Evolutionary conservation across 35 echinoderm and acorn worm genomes (phyloP).

Genomic region (Chiridota heheva): DNA sequence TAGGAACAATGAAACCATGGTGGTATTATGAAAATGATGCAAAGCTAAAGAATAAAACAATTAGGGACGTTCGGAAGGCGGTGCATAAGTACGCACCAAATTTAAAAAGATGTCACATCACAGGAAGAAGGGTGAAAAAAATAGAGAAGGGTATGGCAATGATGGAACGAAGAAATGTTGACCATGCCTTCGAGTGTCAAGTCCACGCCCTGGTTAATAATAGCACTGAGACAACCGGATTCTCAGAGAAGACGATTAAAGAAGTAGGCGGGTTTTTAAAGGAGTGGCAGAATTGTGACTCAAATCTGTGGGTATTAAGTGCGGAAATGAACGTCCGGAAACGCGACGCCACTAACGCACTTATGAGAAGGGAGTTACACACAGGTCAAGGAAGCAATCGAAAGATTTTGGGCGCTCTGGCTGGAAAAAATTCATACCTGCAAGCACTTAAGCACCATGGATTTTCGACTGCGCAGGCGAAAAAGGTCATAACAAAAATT

Average conservation of each 20-base stretch:
- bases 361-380: constrained; percentile 2
- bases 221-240: background rate
- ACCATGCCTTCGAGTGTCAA: constrained; percentile 32
- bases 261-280: background rate
- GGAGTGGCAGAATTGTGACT: constrained; percentile 14
- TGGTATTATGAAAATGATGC: background rate
- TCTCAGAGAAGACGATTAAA: constrained; percentile 13
- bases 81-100: background rate
- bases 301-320: constrained; percentile 13
- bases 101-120: background rate
- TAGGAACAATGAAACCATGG: background rate
- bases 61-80: background rate
- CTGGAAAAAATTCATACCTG: background rate
- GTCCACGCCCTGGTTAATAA: background rate
- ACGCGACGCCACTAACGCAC: constrained; percentile 6
- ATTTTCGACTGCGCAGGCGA: background rate
- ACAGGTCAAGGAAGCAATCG: too few relatives aligned
- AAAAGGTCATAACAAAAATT: background rate
- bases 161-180: constrained; percentile 10
- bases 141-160: constrained; percentile 3
- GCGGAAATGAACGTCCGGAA: constrained; percentile 26
- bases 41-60: background rate
- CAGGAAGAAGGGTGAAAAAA: background rate
- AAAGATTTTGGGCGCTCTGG: too few relatives aligned
- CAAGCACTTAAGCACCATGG: background rate